Evolutionary conservation across 2,797 vertebrate genomes (phyloP).

Genomic region (Toxotes lorentzi): DNA sequence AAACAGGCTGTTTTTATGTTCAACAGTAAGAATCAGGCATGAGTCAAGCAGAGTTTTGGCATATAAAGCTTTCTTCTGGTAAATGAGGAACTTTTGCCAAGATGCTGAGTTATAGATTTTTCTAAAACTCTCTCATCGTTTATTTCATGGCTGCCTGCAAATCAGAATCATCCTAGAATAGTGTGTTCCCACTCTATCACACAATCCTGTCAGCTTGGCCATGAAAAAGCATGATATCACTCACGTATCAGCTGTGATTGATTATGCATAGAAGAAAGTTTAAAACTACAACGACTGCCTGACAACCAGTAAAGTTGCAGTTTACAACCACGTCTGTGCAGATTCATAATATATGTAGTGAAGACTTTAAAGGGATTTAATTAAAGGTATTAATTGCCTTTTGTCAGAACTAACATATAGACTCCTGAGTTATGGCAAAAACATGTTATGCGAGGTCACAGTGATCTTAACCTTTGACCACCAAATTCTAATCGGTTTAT

Average conservation of each 20-base stretch:
- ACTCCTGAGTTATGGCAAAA: no score
- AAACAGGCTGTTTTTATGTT: conserved; percentile 3
- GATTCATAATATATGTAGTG: no score
- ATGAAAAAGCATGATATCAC: neutral
- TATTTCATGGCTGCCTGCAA: neutral
- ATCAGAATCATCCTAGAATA: neutral
- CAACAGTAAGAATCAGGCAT: neutral
- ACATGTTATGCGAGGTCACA: no score
- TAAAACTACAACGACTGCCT: no score
- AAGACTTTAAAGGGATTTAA: no score
- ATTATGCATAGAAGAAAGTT: neutral
- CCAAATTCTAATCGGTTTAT: no score
- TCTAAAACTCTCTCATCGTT: neutral
- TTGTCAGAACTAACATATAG: no score
- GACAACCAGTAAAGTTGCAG: no score
- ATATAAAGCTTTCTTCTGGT: neutral
- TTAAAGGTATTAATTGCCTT: no score
- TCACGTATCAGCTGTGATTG: neutral
- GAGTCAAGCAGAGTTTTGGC: neutral
- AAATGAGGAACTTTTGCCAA: conserved; percentile 1
- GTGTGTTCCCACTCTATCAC: neutral
- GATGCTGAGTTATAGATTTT: neutral
- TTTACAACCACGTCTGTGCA: no score
- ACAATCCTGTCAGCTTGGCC: neutral
- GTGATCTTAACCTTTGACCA: no score